These are phyloP conservation scores for Chymomyza caudatula DNA, from an alignment of 2,888 invertebrate genomes.

Conservation along the genomic window DNA sequence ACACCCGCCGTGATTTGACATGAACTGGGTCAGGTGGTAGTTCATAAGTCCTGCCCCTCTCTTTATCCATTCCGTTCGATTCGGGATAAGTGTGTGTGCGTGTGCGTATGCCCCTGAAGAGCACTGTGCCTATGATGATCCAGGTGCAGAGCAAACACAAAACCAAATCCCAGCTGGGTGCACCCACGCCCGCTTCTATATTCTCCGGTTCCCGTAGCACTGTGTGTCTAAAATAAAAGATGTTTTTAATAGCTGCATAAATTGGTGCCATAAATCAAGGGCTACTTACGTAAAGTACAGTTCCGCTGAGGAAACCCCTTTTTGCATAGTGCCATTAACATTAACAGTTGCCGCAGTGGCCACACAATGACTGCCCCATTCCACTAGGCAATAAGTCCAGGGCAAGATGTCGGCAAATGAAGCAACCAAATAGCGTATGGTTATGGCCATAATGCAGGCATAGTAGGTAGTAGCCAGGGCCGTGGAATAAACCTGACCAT, in stretches of 20 bases:
- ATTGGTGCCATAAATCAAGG: neutral
- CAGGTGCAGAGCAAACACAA: constrained; percentile 80
- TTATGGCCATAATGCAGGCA: constrained; percentile 83
- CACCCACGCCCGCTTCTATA: constrained; percentile 79
- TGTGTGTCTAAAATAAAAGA: constrained; percentile 73
- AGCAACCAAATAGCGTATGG: constrained; percentile 82
- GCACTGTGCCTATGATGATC: constrained; percentile 79
- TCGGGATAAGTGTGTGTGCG: too few species aligned
- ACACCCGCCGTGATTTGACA: too few species aligned
- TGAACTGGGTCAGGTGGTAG: too few species aligned
- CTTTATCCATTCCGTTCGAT: too few species aligned
- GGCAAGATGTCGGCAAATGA: constrained; percentile 82
- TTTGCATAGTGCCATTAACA: constrained; percentile 30
- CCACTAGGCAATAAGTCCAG: constrained; percentile 81
- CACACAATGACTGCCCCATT: constrained; percentile 79
- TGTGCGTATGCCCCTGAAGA: constrained; percentile 81
- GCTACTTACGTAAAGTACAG: constrained; percentile 77
- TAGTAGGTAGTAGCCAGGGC: constrained; percentile 83
- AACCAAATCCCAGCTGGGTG: constrained; percentile 80
- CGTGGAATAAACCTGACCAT: constrained; percentile 80
- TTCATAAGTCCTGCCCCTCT: too few species aligned
- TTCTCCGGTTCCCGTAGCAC: constrained; percentile 79
- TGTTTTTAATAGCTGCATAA: neutral
- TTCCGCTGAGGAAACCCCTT: constrained; percentile 75
- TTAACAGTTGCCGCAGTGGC: constrained; percentile 58